A percentile compares a stretch with the other conserved stretches of the same genome.
phyloP scores from a whole-genome alignment of 2,797 vertebrate genomes.

The Catamblyrhynchus diadema region DNA sequence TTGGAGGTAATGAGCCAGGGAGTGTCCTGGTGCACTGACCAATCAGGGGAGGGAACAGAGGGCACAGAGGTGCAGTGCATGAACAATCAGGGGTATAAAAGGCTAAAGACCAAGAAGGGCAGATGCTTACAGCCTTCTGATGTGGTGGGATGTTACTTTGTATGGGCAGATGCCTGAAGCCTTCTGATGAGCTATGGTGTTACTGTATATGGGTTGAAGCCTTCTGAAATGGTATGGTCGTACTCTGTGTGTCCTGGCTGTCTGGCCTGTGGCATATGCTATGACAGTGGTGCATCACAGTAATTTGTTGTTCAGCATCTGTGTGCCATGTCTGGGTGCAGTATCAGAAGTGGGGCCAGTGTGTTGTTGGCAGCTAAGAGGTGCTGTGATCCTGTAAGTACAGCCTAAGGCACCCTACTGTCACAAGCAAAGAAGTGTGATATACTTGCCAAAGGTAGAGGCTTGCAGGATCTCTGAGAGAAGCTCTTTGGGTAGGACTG shows the following conservation, averaged over 20 bases:
- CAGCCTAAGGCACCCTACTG: neutral
- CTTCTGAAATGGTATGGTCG: neutral
- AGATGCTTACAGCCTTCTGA: neutral
- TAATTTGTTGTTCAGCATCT: neutral
- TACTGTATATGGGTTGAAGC: neutral
- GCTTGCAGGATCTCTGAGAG: neutral
- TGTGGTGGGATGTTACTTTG: fast-evolving
- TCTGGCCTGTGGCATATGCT: neutral
- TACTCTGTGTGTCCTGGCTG: neutral
- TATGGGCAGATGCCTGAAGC: neutral
- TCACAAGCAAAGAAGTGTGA: neutral
- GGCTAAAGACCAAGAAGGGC: neutral
- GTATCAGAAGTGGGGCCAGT: neutral
- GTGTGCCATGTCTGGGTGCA: neutral
- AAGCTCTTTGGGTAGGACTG: neutral
- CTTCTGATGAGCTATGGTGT: neutral
- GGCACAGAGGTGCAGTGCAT: neutral
- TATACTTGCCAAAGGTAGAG: neutral
- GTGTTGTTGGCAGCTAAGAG: neutral
- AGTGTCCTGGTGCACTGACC: neutral
- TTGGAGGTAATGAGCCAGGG: no score
- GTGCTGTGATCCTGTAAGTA: neutral
- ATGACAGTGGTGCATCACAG: neutral
- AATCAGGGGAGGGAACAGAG: neutral
- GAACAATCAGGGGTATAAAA: neutral